Percentiles rank a stretch among this genome's conserved stretches.
Conservation (phyloP, 1,140 invertebrate species). For the Eulimnadia texana region DNA sequence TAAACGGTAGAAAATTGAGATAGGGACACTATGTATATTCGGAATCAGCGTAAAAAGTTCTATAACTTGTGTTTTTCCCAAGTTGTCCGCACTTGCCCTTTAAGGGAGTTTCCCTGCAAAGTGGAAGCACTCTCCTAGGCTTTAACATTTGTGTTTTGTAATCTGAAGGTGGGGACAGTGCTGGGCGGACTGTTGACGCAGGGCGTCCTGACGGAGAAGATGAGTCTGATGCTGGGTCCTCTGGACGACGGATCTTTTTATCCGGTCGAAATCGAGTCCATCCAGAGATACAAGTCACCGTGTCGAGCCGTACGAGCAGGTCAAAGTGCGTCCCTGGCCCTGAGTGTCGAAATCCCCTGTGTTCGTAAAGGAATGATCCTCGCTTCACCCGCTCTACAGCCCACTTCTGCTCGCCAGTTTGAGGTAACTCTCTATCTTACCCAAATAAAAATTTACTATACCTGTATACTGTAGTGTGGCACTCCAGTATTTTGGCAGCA, state of each 20-base stretch:
- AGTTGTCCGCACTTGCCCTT: too few relatives aligned
- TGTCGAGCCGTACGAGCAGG: slow-evolving; percentile 73
- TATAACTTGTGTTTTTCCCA: too few relatives aligned
- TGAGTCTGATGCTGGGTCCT: slow-evolving; percentile 65
- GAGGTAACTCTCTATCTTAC: slow-evolving; percentile 17
- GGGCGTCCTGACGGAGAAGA: slow-evolving; percentile 73
- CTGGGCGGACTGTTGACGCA: slow-evolving; percentile 67
- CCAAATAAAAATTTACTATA: neutral
- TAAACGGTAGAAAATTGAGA: too few relatives aligned
- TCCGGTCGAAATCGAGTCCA: slow-evolving; percentile 58
- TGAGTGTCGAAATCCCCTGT: slow-evolving; percentile 43
- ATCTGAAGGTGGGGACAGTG: slow-evolving; percentile 41
- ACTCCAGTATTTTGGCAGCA: too few relatives aligned
- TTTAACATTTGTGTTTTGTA: too few relatives aligned
- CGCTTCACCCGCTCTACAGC: slow-evolving; percentile 17
- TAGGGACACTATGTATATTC: too few relatives aligned
- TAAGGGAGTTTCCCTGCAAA: too few relatives aligned
- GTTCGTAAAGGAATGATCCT: slow-evolving; percentile 62
- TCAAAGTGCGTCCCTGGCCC: slow-evolving; percentile 77
- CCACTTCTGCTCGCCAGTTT: slow-evolving; percentile 19
- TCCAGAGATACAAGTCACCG: slow-evolving; percentile 80
- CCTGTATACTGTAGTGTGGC: too few relatives aligned
- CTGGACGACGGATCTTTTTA: slow-evolving; percentile 66
- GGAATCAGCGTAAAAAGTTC: too few relatives aligned
- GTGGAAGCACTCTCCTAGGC: too few relatives aligned